A percentile compares a stretch with the other conserved stretches of the same genome.
phyloP scores from a whole-genome alignment of 1,140 invertebrate species.

The Anadara kagoshimensis region DNA sequence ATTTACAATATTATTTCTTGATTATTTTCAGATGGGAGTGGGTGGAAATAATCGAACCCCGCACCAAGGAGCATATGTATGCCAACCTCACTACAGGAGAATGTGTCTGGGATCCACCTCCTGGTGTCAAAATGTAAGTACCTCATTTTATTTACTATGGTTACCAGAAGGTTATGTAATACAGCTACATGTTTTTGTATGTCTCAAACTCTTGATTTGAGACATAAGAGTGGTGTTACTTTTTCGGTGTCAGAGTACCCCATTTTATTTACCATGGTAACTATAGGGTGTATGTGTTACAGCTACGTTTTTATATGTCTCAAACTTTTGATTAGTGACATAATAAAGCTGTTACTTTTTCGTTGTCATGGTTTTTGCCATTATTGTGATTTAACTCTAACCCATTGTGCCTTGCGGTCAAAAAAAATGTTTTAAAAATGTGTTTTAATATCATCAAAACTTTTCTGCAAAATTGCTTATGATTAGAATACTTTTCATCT shows the following conservation, averaged over 20 bases:
- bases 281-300: background rate
- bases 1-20: constrained; percentile 26
- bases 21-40: constrained; percentile 89
- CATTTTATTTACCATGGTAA: constrained; percentile 11
- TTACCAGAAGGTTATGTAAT: background rate
- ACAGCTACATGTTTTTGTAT: background rate
- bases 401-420: too few relatives aligned
- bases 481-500: too few relatives aligned
- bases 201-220: background rate
- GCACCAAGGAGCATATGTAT: constrained; percentile 98
- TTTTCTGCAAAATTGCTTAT: too few relatives aligned
- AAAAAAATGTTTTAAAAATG: too few relatives aligned
- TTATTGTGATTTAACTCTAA: too few relatives aligned
- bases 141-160: background rate
- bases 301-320: background rate
- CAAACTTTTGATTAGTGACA: background rate
- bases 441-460: too few relatives aligned
- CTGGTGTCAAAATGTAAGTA: constrained; percentile 84
- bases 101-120: constrained; percentile 97
- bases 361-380: too few relatives aligned
- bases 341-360: background rate
- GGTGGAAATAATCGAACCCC: constrained; percentile 99
- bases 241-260: constrained; percentile 78
- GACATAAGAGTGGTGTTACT: background rate
- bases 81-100: constrained; percentile 98